Evolutionary conservation across 1,140 invertebrate species (phyloP).

Genomic region (Musca vetustissima): DNA sequence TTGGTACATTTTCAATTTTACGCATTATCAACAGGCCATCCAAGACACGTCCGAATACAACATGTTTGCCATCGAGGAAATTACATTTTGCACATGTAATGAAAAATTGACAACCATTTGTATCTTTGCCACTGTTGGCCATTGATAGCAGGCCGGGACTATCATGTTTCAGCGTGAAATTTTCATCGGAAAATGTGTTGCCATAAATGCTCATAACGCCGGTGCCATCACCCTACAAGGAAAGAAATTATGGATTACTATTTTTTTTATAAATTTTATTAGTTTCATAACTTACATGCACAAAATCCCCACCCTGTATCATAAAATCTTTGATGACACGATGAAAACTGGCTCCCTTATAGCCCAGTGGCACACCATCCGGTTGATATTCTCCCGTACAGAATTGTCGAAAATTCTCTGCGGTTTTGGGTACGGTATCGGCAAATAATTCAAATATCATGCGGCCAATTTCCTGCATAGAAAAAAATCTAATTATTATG

Average conservation of each 20-base stretch:
- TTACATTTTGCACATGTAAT: constrained; percentile 88
- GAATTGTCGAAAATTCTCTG: constrained; percentile 98
- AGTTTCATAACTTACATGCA: constrained; percentile 83
- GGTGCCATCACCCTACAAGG: constrained; percentile 91
- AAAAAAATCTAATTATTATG: background rate
- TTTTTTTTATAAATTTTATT: no score
- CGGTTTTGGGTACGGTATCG: constrained; percentile 95
- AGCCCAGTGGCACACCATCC: constrained; percentile 95
- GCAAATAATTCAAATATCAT: constrained; percentile 97
- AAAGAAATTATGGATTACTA: background rate
- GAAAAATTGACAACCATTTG: constrained; percentile 98
- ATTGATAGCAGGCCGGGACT: constrained; percentile 95
- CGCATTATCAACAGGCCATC: constrained; percentile 96
- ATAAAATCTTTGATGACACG: constrained; percentile 98
- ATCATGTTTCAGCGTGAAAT: constrained; percentile 92
- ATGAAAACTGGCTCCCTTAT: constrained; percentile 95
- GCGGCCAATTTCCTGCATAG: constrained; percentile 77
- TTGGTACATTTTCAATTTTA: constrained; percentile 99
- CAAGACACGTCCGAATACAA: constrained; percentile 97
- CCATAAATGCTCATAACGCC: constrained; percentile 98
- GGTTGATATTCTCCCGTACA: constrained; percentile 91
- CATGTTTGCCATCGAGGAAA: constrained; percentile 97
- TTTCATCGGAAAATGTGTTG: constrained; percentile 96
- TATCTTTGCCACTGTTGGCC: constrained; percentile 98
- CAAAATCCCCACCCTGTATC: constrained; percentile 99